Base-by-base conservation (phyloP, 2,797 vertebrate genomes). In the Ctenopoma multispine region DNA sequence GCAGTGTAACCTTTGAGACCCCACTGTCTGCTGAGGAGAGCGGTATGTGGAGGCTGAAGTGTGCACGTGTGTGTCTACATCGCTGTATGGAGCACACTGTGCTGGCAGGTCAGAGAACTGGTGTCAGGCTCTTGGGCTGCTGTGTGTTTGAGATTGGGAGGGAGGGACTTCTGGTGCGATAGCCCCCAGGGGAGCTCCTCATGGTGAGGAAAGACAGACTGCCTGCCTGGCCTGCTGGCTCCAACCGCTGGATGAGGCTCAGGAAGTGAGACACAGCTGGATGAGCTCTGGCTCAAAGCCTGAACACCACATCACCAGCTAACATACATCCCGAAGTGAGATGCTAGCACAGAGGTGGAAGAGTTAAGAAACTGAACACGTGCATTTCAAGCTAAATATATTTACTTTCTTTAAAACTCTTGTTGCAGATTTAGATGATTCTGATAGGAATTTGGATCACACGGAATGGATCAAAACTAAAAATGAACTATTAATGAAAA, bases 1-100 rank as follows among this genome's bases (percentile, higher is more conserved):
- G 87, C 79, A 87, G 82, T 58, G 61, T 80, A 87, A 89, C 90
- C 88, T 84, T 81, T 38, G 82, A 87, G 91, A 90, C 89, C 87
- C 79, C 5, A 63, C 80, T 90, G 91, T 90, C 87, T 88, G 80
- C 75, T 24, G 65, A 73, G 21, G 70, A 78, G 74, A 72, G 63
- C 27, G 41, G 51, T 83, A 82, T 75, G 74, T 71, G 59, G 47
- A 43, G 53, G 56, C 8, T 36, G 61, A 63, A 55, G 53, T 51
- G 74, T 81, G 65, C 17, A 17, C 50, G 38, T 70, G 65, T 69
- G 75, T 75, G 69, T 82, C 70, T 64, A 54, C 73, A 46, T 38
- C 14, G 40, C 50, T 11, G n/a, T 54, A 29, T n/a, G 60, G 46
- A 58, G 72, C 47, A 63, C 46, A 12, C 59, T 43, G 63, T 7